phyloP scores from a whole-genome alignment of 2,888 invertebrate genomes.

The Brachylomia viminalis region DNA sequence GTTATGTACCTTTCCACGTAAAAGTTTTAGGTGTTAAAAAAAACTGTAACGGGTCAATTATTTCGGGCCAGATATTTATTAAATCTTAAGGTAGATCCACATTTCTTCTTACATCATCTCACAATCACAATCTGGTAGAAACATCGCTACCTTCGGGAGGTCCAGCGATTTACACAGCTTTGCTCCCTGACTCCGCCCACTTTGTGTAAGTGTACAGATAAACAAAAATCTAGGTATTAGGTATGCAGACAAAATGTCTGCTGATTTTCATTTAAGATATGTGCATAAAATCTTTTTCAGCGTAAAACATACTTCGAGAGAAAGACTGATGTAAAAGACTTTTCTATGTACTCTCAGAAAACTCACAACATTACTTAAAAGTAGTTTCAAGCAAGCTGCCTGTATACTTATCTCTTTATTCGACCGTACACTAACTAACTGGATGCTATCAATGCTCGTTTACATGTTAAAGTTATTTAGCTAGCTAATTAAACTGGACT shows the following conservation, averaged over 20 bases:
- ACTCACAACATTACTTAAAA: neutral
- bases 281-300: neutral
- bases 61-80: neutral
- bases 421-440: neutral
- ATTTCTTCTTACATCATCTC: slow-evolving; percentile 28
- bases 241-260: neutral
- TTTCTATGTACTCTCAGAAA: neutral
- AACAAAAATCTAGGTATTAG: neutral
- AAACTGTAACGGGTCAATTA: neutral
- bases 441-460: slow-evolving; percentile 16
- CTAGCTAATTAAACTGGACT: slow-evolving; percentile 15
- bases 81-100: slow-evolving; percentile 19
- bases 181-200: slow-evolving; percentile 11
- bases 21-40: neutral
- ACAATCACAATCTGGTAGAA: slow-evolving; percentile 27
- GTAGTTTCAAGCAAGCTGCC: neutral
- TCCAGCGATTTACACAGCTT: slow-evolving; percentile 40
- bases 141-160: slow-evolving; percentile 38
- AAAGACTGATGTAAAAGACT: neutral
- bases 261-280: neutral
- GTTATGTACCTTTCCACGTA: neutral
- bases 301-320: neutral
- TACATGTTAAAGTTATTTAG: slow-evolving; percentile 13
- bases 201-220: neutral
- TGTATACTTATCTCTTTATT: neutral